These are phyloP conservation scores for Polymixis flavicincta DNA, from an alignment of 2,888 invertebrate genomes.

Conservation along the genomic window DNA sequence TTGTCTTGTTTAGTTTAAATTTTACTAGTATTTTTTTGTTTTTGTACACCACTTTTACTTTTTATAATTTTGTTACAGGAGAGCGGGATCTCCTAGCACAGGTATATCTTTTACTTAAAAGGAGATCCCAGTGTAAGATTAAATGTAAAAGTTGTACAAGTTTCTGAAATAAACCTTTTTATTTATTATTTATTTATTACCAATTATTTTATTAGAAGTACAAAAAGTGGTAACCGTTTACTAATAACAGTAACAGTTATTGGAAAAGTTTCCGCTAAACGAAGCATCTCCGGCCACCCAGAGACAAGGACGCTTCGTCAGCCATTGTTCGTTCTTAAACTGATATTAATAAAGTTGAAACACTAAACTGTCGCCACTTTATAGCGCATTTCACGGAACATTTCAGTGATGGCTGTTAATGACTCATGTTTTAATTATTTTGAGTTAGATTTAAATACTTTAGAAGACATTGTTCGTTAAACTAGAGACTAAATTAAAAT, in stretches of 20 bases:
- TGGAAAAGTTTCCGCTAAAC: conserved; percentile 5
- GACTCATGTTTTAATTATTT: conserved; percentile 9
- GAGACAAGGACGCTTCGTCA: neutral
- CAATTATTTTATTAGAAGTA: too few relatives aligned
- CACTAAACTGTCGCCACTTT: conserved; percentile 4
- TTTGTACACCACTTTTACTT: too few relatives aligned
- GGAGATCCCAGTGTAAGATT: too few relatives aligned
- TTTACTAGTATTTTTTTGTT: too few relatives aligned
- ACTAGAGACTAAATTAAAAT: neutral
- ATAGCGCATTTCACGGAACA: neutral
- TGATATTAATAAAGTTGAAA: conserved; percentile 28
- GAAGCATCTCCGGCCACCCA: neutral
- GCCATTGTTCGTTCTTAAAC: conserved; percentile 23
- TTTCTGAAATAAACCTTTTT: too few relatives aligned
- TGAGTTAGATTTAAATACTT: neutral
- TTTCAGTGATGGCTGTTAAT: neutral
- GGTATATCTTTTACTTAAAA: too few relatives aligned
- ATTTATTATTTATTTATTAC: too few relatives aligned
- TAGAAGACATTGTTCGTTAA: neutral
- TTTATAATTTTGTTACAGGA: too few relatives aligned
- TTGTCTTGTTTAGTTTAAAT: too few relatives aligned
- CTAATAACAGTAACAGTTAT: conserved; percentile 12
- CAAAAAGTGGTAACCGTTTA: conserved; percentile 9
- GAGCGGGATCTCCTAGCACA: too few relatives aligned
- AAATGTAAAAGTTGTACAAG: too few relatives aligned